A percentile compares a stretch with the other conserved stretches of the same genome.
These are phyloP conservation scores for Chlorocebus sabaeus DNA, from an alignment of 2,113 vertebrate genomes.

Conservation along the genomic window DNA sequence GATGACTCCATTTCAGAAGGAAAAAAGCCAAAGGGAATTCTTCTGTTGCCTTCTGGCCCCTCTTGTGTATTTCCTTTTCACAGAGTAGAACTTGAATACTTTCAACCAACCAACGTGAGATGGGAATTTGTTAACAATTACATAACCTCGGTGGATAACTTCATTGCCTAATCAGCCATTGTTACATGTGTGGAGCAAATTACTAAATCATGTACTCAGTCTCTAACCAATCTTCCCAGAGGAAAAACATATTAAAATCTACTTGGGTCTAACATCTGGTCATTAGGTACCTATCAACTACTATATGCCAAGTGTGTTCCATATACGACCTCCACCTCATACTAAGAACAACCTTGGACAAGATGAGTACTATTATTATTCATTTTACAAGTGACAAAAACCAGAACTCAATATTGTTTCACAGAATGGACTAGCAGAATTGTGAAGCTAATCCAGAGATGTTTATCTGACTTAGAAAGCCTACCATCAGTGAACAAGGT, in stretches of 20 bases:
- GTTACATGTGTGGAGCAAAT: not conserved
- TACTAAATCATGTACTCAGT: not conserved
- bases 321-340: not conserved
- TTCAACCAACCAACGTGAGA: not conserved
- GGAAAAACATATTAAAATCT: not conserved
- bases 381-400: not conserved
- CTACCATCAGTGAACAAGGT: not conserved
- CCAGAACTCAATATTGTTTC: not conserved
- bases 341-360: not conserved
- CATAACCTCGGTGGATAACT: not conserved
- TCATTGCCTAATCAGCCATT: not conserved
- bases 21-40: not conserved
- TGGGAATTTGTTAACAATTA: not conserved
- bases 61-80: not conserved
- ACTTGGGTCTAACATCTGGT: not conserved
- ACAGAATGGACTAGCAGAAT: not conserved
- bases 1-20: slow-evolving; percentile 13
- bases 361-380: not conserved
- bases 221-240: not conserved
- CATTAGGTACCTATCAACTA: not conserved
- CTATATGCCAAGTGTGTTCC: not conserved
- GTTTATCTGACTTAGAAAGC: not conserved
- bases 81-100: not conserved
- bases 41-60: not conserved
- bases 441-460: not conserved